phyloP scores from a whole-genome alignment of 2,797 vertebrate species.

The Gobio occitaniae region DNA sequence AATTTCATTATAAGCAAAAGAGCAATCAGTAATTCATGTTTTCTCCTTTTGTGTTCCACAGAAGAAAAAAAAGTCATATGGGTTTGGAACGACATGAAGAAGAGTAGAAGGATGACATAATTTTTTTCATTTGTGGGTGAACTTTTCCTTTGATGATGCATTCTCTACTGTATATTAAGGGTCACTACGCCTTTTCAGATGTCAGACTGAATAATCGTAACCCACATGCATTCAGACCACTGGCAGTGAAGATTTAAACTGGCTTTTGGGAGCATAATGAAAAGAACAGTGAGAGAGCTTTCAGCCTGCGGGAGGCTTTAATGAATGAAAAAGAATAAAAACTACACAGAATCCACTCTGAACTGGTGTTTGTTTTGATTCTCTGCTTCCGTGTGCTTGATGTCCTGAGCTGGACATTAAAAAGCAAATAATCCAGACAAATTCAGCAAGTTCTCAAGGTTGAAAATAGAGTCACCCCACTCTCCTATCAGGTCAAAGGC shows the following conservation, averaged over 20 bases:
- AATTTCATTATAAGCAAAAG: not conserved
- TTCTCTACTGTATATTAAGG: not conserved
- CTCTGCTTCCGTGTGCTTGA: conserved; percentile 3
- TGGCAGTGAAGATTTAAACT: conserved; percentile 40
- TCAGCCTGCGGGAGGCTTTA: conserved; percentile 58
- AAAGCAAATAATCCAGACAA: conserved; percentile 38
- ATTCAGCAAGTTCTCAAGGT: conserved; percentile 51
- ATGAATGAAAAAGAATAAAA: conserved; percentile 59
- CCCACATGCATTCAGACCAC: conserved; percentile 8
- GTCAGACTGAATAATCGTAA: conserved; percentile 20
- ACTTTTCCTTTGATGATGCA: not conserved
- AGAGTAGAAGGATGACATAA: not conserved
- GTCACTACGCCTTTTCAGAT: conserved; percentile 9
- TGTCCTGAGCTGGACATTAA: conserved; percentile 30
- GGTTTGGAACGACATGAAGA: not conserved
- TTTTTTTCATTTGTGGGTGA: not conserved
- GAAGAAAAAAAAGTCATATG: not conserved
- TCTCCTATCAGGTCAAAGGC: conserved; percentile 61
- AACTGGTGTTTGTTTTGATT: conserved; percentile 20
- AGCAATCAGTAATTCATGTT: not conserved
- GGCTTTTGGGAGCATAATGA: conserved; percentile 52
- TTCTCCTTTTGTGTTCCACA: not conserved
- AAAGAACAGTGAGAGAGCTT: conserved; percentile 22
- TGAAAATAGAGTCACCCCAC: conserved; percentile 5
- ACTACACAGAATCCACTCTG: conserved; percentile 12